Evolutionary conservation across 2,113 vertebrate genomes (phyloP).

Genomic region (Poicephalus gulielmi): DNA sequence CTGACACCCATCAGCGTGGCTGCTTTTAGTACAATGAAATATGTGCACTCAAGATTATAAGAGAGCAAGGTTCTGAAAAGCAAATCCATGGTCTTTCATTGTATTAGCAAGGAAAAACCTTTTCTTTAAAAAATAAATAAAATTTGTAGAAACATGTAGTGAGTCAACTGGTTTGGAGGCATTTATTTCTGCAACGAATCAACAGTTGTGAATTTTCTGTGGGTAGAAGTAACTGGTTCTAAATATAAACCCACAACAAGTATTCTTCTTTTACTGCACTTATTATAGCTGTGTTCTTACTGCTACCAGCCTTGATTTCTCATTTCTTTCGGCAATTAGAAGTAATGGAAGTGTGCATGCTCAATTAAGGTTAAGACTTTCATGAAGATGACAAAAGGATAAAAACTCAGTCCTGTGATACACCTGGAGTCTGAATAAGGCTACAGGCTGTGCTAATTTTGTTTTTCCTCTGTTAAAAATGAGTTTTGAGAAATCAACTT

Average conservation of each 20-base stretch:
- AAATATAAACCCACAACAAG: conserved; percentile 58
- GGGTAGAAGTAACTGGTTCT: conserved; percentile 62
- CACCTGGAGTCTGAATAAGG: neutral
- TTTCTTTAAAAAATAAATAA: neutral
- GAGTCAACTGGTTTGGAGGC: conserved; percentile 34
- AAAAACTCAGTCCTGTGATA: neutral
- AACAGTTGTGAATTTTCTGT: conserved; percentile 43
- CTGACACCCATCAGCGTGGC: neutral
- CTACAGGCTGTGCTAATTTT: neutral
- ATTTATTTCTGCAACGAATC: conserved; percentile 63
- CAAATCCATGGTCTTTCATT: neutral
- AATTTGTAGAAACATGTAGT: neutral
- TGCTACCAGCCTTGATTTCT: conserved; percentile 63
- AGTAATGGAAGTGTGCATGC: conserved; percentile 35
- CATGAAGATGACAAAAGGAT: neutral
- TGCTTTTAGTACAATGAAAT: neutral
- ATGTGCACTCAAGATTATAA: rapidly evolving
- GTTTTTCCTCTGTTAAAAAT: neutral
- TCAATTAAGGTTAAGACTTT: conserved; percentile 23
- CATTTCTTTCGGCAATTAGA: conserved; percentile 53
- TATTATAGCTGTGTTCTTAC: conserved; percentile 34
- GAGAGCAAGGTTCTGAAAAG: neutral
- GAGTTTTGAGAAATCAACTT: neutral
- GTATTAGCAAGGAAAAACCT: neutral
- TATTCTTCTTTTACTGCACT: conserved; percentile 35